Evolutionary conservation across 2,888 invertebrate species (phyloP).

Genomic region (Cacoxenus indagator): DNA sequence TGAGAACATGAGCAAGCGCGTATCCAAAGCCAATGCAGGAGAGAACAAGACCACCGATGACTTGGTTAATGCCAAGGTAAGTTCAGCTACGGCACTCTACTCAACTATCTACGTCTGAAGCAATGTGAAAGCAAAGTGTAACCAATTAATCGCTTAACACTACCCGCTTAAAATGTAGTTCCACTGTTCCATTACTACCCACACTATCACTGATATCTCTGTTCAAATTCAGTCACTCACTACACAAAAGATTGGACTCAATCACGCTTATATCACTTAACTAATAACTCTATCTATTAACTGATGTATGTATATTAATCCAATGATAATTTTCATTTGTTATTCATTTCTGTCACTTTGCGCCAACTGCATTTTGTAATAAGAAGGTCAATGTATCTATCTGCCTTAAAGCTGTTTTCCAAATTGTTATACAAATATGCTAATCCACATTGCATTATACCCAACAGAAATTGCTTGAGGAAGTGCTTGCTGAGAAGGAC

Average conservation of each 20-base stretch:
- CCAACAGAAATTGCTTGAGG: slow-evolving; percentile 76
- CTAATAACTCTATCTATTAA: background rate
- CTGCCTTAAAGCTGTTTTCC: background rate
- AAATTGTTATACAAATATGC: background rate
- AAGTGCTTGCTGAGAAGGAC: slow-evolving; percentile 82
- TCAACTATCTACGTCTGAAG: slow-evolving; percentile 30
- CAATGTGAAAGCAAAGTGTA: slow-evolving; percentile 30
- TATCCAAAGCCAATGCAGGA: slow-evolving; percentile 77
- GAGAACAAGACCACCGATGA: slow-evolving; percentile 85
- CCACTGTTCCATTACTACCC: background rate
- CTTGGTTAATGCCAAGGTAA: slow-evolving; percentile 81
- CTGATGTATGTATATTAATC: background rate
- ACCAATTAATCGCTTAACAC: slow-evolving; percentile 33
- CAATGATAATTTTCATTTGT: background rate
- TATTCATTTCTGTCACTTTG: background rate
- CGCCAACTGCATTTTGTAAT: slow-evolving; percentile 5
- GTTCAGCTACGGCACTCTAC: slow-evolving; percentile 49
- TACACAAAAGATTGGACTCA: background rate
- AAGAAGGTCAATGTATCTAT: background rate
- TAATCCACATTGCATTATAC: slow-evolving; percentile 23
- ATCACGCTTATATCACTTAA: background rate
- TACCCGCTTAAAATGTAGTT: background rate
- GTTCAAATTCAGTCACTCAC: background rate
- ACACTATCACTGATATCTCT: background rate
- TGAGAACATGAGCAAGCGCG: slow-evolving; percentile 77